A percentile compares a stretch with the other conserved stretches of the same genome.
phyloP scores from a whole-genome alignment of 2,113 vertebrate species.

The Polyodon spathula region DNA sequence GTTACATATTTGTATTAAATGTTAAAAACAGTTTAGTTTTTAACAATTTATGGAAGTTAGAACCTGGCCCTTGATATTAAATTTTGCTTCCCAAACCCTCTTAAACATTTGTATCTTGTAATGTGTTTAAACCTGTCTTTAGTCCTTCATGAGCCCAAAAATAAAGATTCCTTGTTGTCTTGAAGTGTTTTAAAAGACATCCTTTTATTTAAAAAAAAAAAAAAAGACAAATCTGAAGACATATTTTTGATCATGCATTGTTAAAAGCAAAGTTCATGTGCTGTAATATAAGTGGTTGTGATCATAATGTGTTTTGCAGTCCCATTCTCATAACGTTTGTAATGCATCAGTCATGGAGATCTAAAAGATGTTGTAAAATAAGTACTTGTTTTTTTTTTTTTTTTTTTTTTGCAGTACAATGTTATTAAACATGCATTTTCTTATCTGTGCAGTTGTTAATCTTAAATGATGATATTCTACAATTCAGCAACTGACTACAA shows the following conservation, averaged over 20 bases:
- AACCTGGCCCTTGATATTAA: too few species aligned
- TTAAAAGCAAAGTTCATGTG: slow-evolving; percentile 47
- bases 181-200: not conserved
- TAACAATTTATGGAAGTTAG: too few species aligned
- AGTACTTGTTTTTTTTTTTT: slow-evolving; percentile 25
- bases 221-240: slow-evolving; percentile 30
- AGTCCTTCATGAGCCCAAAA: too few species aligned
- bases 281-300: slow-evolving; percentile 68
- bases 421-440: too few species aligned
- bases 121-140: too few species aligned
- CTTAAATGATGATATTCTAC: not conserved
- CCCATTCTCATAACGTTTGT: slow-evolving; percentile 71
- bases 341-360: slow-evolving; percentile 60
- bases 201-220: slow-evolving; percentile 18
- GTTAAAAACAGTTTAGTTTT: too few species aligned
- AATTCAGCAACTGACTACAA: not conserved
- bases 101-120: too few species aligned
- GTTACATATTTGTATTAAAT: too few species aligned
- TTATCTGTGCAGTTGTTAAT: too few species aligned
- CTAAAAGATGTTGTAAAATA: slow-evolving; percentile 40
- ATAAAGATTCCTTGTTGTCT: not conserved
- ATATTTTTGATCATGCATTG: slow-evolving; percentile 44
- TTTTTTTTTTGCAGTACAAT: slow-evolving; percentile 10
- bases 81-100: too few species aligned
- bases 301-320: slow-evolving; percentile 68